A percentile compares a stretch with the other conserved stretches of the same genome.
These are phyloP conservation scores for Sylvietta virens DNA, from an alignment of 2,113 vertebrate genomes.

Conservation along the genomic window DNA sequence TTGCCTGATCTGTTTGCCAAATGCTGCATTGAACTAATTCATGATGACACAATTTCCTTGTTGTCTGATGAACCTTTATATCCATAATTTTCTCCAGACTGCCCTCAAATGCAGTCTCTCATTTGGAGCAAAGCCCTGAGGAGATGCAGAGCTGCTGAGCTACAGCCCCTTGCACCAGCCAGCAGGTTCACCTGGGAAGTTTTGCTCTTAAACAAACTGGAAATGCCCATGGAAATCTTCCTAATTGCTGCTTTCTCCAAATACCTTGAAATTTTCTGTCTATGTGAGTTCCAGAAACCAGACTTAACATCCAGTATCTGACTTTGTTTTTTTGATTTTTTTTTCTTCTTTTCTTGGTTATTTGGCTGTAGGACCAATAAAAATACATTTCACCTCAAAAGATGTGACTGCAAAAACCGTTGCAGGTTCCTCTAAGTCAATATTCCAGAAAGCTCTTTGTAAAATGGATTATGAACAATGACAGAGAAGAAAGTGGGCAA, in stretches of 20 bases:
- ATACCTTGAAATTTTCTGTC: background rate
- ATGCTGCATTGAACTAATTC: background rate
- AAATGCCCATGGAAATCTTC: background rate
- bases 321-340: background rate
- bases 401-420: background rate
- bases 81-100: background rate
- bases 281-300: background rate
- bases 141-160: background rate
- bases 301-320: background rate
- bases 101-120: background rate
- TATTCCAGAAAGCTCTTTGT: background rate
- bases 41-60: background rate
- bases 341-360: background rate
- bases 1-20: background rate
- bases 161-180: background rate
- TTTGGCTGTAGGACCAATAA: background rate
- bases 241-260: background rate
- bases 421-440: background rate
- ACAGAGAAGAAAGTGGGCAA: background rate
- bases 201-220: background rate
- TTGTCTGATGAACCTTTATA: background rate
- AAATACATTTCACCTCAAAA: background rate
- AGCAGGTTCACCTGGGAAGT: background rate
- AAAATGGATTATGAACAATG: background rate
- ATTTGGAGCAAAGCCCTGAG: background rate